phyloP scores from a whole-genome alignment of 92 coral and sea anemone species.

The Epizoanthus stellaris region DNA sequence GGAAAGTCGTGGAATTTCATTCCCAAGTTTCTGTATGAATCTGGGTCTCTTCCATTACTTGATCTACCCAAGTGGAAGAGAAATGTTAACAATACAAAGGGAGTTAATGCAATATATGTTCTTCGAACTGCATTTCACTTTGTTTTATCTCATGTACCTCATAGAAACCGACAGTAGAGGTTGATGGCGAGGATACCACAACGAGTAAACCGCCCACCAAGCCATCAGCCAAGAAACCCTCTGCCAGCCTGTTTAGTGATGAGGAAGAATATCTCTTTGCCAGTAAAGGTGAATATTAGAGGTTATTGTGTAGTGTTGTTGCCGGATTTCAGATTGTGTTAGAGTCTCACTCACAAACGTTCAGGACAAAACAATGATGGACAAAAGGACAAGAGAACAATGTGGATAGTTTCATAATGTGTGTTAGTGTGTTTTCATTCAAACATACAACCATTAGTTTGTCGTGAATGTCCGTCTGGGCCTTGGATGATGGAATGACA shows the following conservation, averaged over 20 bases:
- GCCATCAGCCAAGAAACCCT: slow-evolving; percentile 34
- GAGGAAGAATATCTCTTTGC: slow-evolving; percentile 82
- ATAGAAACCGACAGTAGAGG: slow-evolving; percentile 38
- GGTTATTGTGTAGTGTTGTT: neutral
- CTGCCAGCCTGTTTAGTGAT: slow-evolving; percentile 79
- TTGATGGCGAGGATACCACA: slow-evolving; percentile 17
- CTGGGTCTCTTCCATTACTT: too few relatives aligned
- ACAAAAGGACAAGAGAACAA: too few relatives aligned
- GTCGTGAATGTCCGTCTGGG: too few relatives aligned
- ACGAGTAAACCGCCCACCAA: slow-evolving; percentile 56
- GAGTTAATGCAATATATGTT: neutral
- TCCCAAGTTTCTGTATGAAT: too few relatives aligned
- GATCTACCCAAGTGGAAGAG: too few relatives aligned
- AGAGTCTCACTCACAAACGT: too few relatives aligned
- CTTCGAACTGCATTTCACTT: neutral
- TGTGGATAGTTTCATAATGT: too few relatives aligned
- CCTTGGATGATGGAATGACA: too few relatives aligned
- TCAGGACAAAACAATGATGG: too few relatives aligned
- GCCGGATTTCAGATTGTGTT: neutral
- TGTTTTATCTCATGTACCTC: neutral
- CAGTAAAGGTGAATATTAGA: slow-evolving; percentile 15
- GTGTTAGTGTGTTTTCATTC: too few relatives aligned
- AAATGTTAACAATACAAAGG: neutral
- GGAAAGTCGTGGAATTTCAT: too few relatives aligned
- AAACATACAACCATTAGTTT: too few relatives aligned